A percentile compares a stretch with the other conserved stretches of the same genome.
Conservation (phyloP, 2,113 vertebrate species). For the Salvelinus fontinalis region DNA sequence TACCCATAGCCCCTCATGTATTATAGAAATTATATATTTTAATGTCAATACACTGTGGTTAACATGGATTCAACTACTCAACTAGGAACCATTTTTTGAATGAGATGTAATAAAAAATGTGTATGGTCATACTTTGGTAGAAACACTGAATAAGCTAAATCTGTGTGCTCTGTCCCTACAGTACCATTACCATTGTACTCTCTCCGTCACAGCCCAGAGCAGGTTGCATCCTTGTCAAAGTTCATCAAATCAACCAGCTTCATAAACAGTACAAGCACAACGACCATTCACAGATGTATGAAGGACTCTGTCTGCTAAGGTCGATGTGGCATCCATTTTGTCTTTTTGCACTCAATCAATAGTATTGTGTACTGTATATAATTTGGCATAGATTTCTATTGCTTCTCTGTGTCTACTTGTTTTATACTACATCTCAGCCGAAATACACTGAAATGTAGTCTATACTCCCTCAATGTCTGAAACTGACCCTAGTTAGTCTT, state of each 20-base stretch:
- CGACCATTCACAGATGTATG: not conserved
- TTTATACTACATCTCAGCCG: too few relatives aligned
- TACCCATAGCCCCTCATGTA: not conserved
- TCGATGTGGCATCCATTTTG: too few relatives aligned
- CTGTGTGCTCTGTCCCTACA: not conserved
- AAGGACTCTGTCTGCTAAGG: not conserved
- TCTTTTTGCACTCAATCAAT: too few relatives aligned
- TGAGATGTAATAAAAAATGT: not conserved
- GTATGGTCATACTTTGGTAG: not conserved
- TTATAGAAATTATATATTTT: not conserved
- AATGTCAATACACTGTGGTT: too few relatives aligned
- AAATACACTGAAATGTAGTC: too few relatives aligned
- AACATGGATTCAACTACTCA: too few relatives aligned
- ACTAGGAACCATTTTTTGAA: not conserved
- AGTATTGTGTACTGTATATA: too few relatives aligned
- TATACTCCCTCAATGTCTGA: too few relatives aligned
- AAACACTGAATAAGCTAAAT: not conserved
- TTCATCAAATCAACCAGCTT: slow-evolving; percentile 9
- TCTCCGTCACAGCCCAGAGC: slow-evolving; percentile 3
- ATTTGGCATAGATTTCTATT: too few relatives aligned
- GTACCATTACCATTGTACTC: too few relatives aligned
- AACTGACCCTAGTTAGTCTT: too few relatives aligned
- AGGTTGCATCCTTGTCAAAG: slow-evolving; percentile 8
- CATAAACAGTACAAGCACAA: not conserved
- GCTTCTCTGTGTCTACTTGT: too few relatives aligned